Percentiles rank a stretch among this genome's conserved stretches.
These are phyloP conservation scores for Glaucidium brasilianum DNA, from an alignment of 2,113 vertebrate species.

Conservation along the genomic window DNA sequence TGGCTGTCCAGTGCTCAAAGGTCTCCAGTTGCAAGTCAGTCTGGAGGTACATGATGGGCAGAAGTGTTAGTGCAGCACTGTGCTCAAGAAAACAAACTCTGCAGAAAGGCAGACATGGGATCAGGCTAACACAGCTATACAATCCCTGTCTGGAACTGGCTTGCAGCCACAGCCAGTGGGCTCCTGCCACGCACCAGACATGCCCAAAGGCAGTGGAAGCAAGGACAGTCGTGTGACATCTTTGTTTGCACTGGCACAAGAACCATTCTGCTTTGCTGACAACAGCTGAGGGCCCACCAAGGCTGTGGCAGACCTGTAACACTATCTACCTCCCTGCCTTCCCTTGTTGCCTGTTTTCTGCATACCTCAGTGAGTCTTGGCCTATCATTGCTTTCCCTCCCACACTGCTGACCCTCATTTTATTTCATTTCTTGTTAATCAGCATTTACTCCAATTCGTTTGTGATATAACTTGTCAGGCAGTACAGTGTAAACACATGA, in stretches of 20 bases:
- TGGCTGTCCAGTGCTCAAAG: neutral
- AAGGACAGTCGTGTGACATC: neutral
- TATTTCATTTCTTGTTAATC: conserved; percentile 14
- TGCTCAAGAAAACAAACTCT: conserved; percentile 48
- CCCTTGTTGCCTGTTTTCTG: neutral
- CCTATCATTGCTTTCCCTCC: neutral
- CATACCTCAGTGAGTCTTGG: neutral
- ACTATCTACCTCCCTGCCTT: neutral
- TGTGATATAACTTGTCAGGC: neutral
- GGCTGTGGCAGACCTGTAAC: accelerated
- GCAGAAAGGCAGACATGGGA: conserved; percentile 18
- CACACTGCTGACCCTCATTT: neutral
- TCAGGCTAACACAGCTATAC: conserved; percentile 44
- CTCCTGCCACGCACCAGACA: conserved; percentile 33
- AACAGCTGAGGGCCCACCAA: neutral
- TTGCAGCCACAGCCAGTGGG: neutral
- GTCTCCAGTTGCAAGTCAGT: neutral
- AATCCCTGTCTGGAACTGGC: neutral
- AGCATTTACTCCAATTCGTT: neutral
- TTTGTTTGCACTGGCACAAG: conserved; percentile 25
- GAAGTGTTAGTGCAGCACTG: neutral
- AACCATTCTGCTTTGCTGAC: neutral
- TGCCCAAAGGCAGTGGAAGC: conserved; percentile 27
- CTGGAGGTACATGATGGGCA: neutral
- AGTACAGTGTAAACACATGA: neutral